Evolutionary conservation across 2,113 vertebrate genomes (phyloP).

Genomic region (Platanista minor): DNA sequence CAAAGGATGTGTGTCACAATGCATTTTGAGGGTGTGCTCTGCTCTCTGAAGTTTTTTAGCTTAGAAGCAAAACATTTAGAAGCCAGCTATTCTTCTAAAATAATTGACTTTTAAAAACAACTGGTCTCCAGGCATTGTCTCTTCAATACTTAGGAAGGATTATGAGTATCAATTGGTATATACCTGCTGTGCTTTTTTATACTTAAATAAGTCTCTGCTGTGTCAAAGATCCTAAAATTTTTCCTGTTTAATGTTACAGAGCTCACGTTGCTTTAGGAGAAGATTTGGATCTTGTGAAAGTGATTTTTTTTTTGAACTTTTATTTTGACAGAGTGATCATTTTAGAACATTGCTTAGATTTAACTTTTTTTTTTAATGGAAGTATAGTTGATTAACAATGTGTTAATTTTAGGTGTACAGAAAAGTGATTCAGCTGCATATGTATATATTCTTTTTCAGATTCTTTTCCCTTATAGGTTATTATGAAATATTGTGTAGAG

Average conservation of each 20-base stretch:
- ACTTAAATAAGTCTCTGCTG: neutral
- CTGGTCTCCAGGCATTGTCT: neutral
- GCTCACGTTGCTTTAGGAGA: neutral
- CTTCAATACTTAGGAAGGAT: neutral
- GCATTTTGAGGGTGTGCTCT: neutral
- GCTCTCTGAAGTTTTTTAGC: neutral
- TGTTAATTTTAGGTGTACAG: neutral
- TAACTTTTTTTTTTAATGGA: neutral
- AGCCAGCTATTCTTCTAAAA: neutral
- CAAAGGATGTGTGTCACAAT: neutral
- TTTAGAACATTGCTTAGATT: constrained; percentile 26
- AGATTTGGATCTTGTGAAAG: neutral
- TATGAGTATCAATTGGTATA: neutral
- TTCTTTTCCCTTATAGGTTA: neutral
- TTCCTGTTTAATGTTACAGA: neutral
- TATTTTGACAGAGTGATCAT: neutral
- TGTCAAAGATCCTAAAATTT: neutral
- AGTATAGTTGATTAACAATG: neutral
- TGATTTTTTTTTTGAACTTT: neutral
- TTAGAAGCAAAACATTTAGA: neutral
- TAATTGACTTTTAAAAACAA: neutral
- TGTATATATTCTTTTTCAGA: neutral
- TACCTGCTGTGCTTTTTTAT: neutral
- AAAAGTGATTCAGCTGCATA: neutral
- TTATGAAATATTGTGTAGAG: neutral